Percentiles rank a stretch among this genome's conserved stretches.
Evolutionary conservation across 2,888 invertebrate species (phyloP).

Genomic region (Synergus japonicus): DNA sequence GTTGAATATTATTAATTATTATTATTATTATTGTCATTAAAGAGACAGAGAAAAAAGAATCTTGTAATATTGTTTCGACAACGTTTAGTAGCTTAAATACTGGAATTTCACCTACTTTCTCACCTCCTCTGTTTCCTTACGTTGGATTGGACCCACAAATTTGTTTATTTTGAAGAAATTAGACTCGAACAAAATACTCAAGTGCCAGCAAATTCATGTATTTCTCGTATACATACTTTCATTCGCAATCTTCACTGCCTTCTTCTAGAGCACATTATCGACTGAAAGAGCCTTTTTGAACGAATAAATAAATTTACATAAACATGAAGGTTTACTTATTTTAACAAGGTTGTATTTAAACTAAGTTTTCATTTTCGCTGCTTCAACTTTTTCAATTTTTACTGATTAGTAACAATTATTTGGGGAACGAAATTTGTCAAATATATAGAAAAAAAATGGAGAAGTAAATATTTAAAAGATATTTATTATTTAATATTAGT

Average conservation of each 20-base stretch:
- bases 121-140: slow-evolving; percentile 45
- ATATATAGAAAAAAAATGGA: too few species aligned
- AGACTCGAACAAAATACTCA: slow-evolving; percentile 1
- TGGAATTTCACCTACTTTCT: slow-evolving; percentile 57
- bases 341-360: slow-evolving; percentile 6
- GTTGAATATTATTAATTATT: slow-evolving; percentile 71
- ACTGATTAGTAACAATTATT: too few species aligned
- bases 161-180: neutral
- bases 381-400: neutral
- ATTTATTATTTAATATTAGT: too few species aligned
- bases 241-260: slow-evolving; percentile 35
- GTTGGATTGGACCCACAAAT: neutral
- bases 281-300: slow-evolving; percentile 36
- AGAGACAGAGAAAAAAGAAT: slow-evolving; percentile 69
- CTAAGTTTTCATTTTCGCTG: neutral
- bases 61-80: slow-evolving; percentile 73
- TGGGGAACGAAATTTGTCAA: too few species aligned
- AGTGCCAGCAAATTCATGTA: slow-evolving; percentile 36
- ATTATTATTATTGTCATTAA: slow-evolving; percentile 58
- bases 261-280: slow-evolving; percentile 33
- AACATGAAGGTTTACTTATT: slow-evolving; percentile 20
- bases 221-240: slow-evolving; percentile 19
- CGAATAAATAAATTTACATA: slow-evolving; percentile 36
- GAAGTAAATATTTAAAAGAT: too few species aligned
- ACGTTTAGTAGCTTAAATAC: slow-evolving; percentile 71